A percentile compares a stretch with the other conserved stretches of the same genome.
phyloP scores from a whole-genome alignment of 2,888 invertebrate species.

The Agonopterix subpropinquella region DNA sequence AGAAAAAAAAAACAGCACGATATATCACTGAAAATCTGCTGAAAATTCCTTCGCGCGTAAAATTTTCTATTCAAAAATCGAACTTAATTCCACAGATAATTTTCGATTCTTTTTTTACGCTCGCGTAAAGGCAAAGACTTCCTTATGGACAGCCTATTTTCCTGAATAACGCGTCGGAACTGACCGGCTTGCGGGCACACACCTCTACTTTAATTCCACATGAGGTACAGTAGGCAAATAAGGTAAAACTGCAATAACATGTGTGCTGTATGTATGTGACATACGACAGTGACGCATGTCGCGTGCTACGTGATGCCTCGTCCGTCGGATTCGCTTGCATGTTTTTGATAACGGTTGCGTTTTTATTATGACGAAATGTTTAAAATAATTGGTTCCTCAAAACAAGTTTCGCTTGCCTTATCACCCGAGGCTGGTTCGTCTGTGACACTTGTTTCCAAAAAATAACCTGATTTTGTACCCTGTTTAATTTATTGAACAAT shows the following conservation, averaged over 20 bases:
- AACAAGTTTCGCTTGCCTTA: too few species aligned
- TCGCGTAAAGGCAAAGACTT: conserved; percentile 36
- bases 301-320: conserved; percentile 5
- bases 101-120: conserved; percentile 32
- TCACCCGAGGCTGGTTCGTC: too few species aligned
- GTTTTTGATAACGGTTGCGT: background rate
- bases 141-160: conserved; percentile 51
- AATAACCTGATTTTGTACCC: too few species aligned
- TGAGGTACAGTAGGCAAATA: background rate
- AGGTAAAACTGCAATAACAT: conserved; percentile 1
- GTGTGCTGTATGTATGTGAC: conserved; percentile 12
- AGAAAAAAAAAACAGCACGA: background rate
- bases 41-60: conserved; percentile 1
- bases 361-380: background rate
- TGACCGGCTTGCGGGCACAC: conserved; percentile 30
- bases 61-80: conserved; percentile 19
- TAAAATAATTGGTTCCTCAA: too few species aligned
- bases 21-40: background rate
- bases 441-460: too few species aligned
- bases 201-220: conserved; percentile 15
- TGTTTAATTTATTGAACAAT: too few species aligned
- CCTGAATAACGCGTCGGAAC: conserved; percentile 45
- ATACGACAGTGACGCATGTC: conserved; percentile 28
- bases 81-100: conserved; percentile 29
- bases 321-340: background rate